A percentile compares a stretch with the other conserved stretches of the same genome.
These are phyloP conservation scores for Smittia aterrima DNA, from an alignment of 2,888 invertebrate genomes.

Conservation along the genomic window DNA sequence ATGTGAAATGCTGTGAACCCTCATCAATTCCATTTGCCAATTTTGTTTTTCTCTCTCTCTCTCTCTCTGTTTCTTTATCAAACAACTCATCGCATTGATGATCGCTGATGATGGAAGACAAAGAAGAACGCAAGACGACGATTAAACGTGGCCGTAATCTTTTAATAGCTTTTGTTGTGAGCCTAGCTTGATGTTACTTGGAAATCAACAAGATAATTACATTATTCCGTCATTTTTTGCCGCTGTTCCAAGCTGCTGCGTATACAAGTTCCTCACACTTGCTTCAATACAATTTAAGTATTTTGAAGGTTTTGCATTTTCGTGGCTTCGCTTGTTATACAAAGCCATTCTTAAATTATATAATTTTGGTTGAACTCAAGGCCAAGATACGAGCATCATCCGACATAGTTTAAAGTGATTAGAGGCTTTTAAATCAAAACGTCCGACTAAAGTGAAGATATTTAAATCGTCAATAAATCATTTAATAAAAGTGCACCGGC, in stretches of 20 bases:
- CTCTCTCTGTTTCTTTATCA: neutral
- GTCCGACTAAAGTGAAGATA: no score
- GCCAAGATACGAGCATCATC: neutral
- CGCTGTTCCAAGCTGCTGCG: neutral
- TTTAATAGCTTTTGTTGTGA: conserved; percentile 12
- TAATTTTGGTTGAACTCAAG: neutral
- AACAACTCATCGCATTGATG: neutral
- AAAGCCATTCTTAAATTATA: neutral
- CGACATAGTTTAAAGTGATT: no score
- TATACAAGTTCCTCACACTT: neutral
- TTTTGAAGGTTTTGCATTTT: neutral
- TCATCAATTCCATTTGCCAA: conserved; percentile 30
- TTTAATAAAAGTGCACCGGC: no score
- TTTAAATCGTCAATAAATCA: no score
- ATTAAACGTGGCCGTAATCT: conserved; percentile 9
- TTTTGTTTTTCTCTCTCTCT: neutral
- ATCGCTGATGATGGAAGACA: neutral
- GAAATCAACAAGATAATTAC: conserved; percentile 28
- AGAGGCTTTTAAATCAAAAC: no score
- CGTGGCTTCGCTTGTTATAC: neutral
- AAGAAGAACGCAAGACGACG: no score
- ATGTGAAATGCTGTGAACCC: conserved; percentile 17
- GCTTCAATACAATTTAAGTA: neutral
- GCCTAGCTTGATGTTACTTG: neutral
- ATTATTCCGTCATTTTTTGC: conserved; percentile 20